Evolutionary conservation across 2,113 vertebrate species (phyloP).

Genomic region (Beaufortia kweichowensis): DNA sequence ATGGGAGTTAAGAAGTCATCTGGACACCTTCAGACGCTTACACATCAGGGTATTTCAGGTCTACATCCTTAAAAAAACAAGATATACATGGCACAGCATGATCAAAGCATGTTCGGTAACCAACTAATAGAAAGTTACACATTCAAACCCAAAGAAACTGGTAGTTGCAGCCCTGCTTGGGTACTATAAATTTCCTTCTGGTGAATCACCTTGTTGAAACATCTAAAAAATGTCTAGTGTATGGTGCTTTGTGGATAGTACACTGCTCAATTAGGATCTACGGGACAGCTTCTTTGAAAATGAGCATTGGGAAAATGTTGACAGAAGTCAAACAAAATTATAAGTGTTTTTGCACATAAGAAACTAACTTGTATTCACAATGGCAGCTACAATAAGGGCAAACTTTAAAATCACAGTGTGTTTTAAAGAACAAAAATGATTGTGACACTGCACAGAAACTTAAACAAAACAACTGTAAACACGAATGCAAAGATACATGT

Average conservation of each 20-base stretch:
- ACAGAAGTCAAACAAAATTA: no score
- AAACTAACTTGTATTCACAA: no score
- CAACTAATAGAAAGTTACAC: slow-evolving; percentile 7
- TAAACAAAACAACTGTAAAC: no score
- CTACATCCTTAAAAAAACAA: slow-evolving; percentile 66
- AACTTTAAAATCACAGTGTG: neutral
- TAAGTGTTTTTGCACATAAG: no score
- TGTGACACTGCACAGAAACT: no score
- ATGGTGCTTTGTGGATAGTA: neutral
- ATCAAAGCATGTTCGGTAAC: slow-evolving; percentile 1
- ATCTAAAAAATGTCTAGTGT: neutral
- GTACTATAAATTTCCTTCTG: neutral
- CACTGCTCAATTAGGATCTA: no score
- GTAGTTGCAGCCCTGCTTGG: neutral
- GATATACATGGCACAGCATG: slow-evolving; percentile 37
- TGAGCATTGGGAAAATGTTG: no score
- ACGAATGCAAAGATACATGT: no score
- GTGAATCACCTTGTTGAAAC: neutral
- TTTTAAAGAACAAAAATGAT: neutral
- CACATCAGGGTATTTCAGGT: slow-evolving; percentile 47
- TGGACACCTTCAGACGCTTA: slow-evolving; percentile 45
- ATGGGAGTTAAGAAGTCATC: slow-evolving; percentile 65
- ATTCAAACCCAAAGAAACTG: neutral
- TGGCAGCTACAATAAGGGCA: no score
- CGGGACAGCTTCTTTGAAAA: neutral